phyloP scores from a whole-genome alignment of 2,888 invertebrate species.

The Dysmachus trigonus region DNA sequence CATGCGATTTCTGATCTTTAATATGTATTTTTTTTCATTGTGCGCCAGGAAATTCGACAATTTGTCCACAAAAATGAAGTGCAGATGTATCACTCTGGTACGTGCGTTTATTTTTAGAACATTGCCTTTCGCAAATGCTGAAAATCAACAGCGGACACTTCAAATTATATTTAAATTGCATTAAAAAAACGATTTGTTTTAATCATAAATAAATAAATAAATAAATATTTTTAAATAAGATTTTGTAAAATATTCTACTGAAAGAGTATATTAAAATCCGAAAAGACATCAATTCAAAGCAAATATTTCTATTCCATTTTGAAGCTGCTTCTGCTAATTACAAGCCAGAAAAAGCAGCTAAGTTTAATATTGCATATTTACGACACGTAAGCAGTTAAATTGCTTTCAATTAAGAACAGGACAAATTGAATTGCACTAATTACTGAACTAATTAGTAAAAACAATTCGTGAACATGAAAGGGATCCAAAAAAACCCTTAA shows the following conservation, averaged over 20 bases:
- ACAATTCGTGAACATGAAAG: too few relatives aligned
- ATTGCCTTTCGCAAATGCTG: not conserved
- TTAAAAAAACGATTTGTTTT: not conserved
- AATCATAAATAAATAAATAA: not conserved
- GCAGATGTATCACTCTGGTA: not conserved
- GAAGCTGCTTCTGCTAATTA: not conserved
- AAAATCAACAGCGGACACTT: not conserved
- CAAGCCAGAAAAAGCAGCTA: too few relatives aligned
- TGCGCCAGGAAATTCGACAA: not conserved
- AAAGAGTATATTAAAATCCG: too few relatives aligned
- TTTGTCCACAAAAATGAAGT: not conserved
- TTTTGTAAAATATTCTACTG: too few relatives aligned
- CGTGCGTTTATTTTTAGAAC: not conserved
- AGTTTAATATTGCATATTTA: too few relatives aligned
- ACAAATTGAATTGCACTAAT: too few relatives aligned
- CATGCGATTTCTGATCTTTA: too few relatives aligned
- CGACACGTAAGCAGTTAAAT: not conserved
- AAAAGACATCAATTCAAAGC: too few relatives aligned
- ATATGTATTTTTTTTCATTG: too few relatives aligned
- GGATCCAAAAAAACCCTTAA: too few relatives aligned
- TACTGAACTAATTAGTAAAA: too few relatives aligned
- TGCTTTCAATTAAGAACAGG: too few relatives aligned
- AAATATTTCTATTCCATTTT: not conserved
- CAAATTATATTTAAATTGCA: not conserved
- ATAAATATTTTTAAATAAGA: not conserved